Percentiles rank a stretch among this genome's conserved stretches.
Evolutionary conservation across 2,888 invertebrate genomes (phyloP).

Genomic region (Phorcus lineatus): DNA sequence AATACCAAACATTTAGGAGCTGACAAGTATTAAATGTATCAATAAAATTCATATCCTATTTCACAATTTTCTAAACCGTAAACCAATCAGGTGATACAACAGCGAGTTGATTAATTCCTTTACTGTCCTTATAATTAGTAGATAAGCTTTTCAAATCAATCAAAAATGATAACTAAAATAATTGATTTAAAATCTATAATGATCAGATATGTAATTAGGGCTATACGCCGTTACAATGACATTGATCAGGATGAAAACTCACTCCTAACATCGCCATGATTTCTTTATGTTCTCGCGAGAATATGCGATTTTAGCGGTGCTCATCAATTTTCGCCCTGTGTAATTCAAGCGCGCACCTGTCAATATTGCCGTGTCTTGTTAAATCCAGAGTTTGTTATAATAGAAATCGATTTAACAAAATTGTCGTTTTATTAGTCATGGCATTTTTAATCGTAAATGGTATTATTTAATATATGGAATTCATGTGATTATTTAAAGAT

Average conservation of each 20-base stretch:
- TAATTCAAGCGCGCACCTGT: not conserved
- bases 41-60: slow-evolving; percentile 8
- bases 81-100: no score
- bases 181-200: no score
- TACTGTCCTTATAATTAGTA: no score
- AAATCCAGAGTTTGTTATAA: no score
- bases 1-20: not conserved
- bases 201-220: not conserved
- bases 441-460: no score
- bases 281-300: slow-evolving; percentile 17
- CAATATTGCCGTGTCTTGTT: not conserved
- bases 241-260: slow-evolving; percentile 21
- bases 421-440: no score
- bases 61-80: not conserved
- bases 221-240: not conserved
- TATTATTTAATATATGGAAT: no score
- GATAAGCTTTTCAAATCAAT: no score
- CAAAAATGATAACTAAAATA: no score
- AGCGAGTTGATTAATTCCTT: no score
- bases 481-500: no score
- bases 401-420: no score
- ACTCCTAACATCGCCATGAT: slow-evolving; percentile 54
- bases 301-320: slow-evolving; percentile 17
- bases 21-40: not conserved
- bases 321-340: not conserved